Evolutionary conservation across 2,888 invertebrate species (phyloP), one percentile per base, ranked within the genome.

Genomic region (Lasioglossum pauxillum): DNA sequence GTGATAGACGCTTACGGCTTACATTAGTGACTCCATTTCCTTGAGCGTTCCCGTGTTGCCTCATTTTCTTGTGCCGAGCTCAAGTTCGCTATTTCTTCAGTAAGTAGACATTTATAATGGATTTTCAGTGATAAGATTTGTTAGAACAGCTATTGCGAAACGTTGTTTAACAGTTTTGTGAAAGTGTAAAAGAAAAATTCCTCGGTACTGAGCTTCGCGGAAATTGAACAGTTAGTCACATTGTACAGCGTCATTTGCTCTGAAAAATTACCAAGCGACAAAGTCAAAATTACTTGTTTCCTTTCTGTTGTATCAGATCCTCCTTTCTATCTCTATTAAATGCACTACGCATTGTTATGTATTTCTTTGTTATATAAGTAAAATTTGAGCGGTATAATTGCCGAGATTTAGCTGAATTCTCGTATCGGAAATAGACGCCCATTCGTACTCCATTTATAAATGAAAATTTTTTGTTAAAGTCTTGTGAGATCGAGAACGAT

Each of bases 1-100:
- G 71, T 35, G 84, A 72, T 78, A 80, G 87, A 87, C 88, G 87
- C 88, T 88, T 88, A 71, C 69, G 23, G 87, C 88, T 88, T 88
- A 71, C 69, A 38, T 69, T 69, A 69, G 80, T 79, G 85, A 84
- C 87, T 88, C 87, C 88, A 88, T 87, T 88, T 88, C 81, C 79
- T 87, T 67, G 81, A 80, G 77, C 85, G 75, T 78, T 60, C 60
- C 71, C 79, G 78, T 85, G 87, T 85, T 75, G 49, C 75, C 78
- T 82, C 79, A 71, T 78, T 81, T 81, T 88, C 77, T 78, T 80
- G 77, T 75, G 74, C 77, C 71, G 69, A 72, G 44, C n/a, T 85
- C 75, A 44, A 53, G 73, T 64, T 80, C 83, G 35, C 31, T 69
- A 1, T 57, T 79, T 79, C 79, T 75, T 23, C 53, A 69, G 88